Evolutionary conservation across 2,888 invertebrate species (phyloP), one percentile per base, ranked within the genome.

Genomic region (Meliscaeva auricollis): DNA sequence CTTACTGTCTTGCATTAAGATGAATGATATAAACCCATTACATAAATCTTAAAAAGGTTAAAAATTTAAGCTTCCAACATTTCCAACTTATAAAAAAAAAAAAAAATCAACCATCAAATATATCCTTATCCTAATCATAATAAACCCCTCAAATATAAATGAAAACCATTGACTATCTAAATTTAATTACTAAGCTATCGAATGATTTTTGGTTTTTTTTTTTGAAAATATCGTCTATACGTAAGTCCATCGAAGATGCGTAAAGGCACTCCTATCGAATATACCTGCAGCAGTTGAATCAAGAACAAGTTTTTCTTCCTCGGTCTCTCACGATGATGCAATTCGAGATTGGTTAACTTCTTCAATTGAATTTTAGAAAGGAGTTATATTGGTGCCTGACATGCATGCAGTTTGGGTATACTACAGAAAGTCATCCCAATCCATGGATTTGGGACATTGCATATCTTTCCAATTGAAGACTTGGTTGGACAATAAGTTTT

Each of bases 241-340:
- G 17, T 17, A 17, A 32, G 46, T 52, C 13, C 22, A 52, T 8
- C 35, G 22, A 52, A 62, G 60, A 73, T 41, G 73, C 41, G 50
- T 73, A n/a, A 58, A 26, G 32, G 30, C 56, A 44, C 72, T 44
- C 15, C 15, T 56, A 9, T n/a, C 52, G 22, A 26, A 20, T 30
- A 35, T 32, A 35, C 35, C 35, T 6, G 9, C 35, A 8, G 35
- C 35, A 35, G 6, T 58, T 72, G n/a, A 58, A 35, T 30, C 58
- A 60, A 73, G 74, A 74, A 74, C 74, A 62, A 74, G 74, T 74
- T 74, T 74, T 20, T 9, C 1, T 35, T 15, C 6, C 30, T 56
- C 35, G 17, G 56, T 32, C 56, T 35, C 30, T 9, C n/a, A 9
- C 17, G 15, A 50, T 69, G 38, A 69, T 38, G 69, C 22, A 69